Base-by-base conservation (phyloP, 2,888 invertebrate genomes). In the Dysmachus trigonus region DNA sequence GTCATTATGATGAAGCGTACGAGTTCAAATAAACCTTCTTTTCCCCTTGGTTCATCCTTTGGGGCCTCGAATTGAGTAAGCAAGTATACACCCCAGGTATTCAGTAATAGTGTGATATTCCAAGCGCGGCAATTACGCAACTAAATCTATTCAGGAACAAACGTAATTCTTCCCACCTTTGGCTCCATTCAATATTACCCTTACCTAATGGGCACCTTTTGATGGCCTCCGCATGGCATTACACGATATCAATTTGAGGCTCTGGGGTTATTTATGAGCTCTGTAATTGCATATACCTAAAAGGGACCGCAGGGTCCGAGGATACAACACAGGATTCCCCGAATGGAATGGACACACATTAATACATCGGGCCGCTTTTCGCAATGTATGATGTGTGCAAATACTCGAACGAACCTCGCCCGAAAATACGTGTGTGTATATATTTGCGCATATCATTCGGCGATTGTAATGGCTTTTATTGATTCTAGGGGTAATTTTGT, bases 121-220 rank as follows among this genome's bases (percentile, higher is more conserved):
- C 76, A 76, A 62, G 38, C 38, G 38, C 41, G 38, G 38, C 76
- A 76, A 35, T 76, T 76, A 76, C 76, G 38, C 76, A 76, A 76
- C 76, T 35, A 76, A 76, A 38, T 33, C 76, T 76, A 76, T 76
- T 76, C 38, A 77, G 77, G 18, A 5, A 62, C 47, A 47, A 30
- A 77, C 30, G 51, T 77, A 77, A 77, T 77, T 30, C 47, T 47
- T 77, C 77, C 77, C 77, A 77, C 77, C 77, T 77, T 47, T 77
- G 77, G 47, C 35, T 8, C 2, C 47, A 77, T 77, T 77, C 47
- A 51, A 77, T 77, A 22, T 77, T 77, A 47, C 77, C 77, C 77
- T 77, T 76, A 47, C n/a, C 33, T 62, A 77, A 77, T 77, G 77
- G 77, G 35, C 77, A 77, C 47, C 77, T 77, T 77, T 77, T 77